phyloP scores from a whole-genome alignment of 2,113 vertebrate genomes.

The Hylia prasina region DNA sequence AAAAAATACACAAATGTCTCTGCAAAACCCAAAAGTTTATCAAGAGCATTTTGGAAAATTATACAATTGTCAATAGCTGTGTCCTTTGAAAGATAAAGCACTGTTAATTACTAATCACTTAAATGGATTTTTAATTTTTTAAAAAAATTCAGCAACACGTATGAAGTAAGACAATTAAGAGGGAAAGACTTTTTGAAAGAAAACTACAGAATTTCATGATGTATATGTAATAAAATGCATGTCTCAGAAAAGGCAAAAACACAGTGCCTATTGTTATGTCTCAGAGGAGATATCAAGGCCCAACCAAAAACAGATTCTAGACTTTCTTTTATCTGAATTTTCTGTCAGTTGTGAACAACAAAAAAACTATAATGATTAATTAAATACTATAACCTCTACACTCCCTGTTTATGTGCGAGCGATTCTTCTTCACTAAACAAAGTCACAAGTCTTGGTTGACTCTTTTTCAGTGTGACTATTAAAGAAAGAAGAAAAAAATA shows the following conservation, averaged over 20 bases:
- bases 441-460: not conserved
- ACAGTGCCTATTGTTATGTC: not conserved
- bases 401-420: not conserved
- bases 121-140: not conserved
- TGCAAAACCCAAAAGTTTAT: not conserved
- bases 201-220: not conserved
- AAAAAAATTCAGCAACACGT: rapidly evolving
- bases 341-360: not conserved
- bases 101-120: not conserved
- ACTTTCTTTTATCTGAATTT: not conserved
- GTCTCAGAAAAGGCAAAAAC: not conserved
- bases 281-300: not conserved
- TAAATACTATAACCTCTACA: not conserved
- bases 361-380: not conserved
- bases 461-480: not conserved
- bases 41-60: not conserved
- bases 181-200: not conserved
- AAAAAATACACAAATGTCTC: not conserved
- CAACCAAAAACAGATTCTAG: not conserved
- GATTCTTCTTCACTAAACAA: not conserved
- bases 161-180: not conserved
- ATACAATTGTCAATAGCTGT: not conserved
- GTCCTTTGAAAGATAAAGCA: not conserved
- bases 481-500: no score
- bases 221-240: rapidly evolving